Percentiles rank a stretch among this genome's conserved stretches.
Evolutionary conservation across 2,113 vertebrate species (phyloP).

Genomic region (Tragulus kanchil): DNA sequence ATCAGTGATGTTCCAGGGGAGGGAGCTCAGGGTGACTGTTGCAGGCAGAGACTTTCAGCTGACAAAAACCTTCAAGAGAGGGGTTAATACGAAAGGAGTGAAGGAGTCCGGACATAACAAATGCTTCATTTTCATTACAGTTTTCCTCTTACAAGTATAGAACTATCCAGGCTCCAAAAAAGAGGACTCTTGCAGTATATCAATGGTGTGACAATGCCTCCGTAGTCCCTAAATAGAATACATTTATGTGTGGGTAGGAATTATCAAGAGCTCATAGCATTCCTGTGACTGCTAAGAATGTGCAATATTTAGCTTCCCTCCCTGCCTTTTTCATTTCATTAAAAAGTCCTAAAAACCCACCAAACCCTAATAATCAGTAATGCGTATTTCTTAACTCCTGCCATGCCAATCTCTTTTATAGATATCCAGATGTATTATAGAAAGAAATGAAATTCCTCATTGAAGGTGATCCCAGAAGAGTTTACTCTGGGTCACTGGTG

Average conservation of each 20-base stretch:
- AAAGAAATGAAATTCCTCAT: background rate
- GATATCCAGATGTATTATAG: background rate
- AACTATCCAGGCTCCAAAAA: background rate
- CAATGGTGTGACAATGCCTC: background rate
- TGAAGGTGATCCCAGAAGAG: background rate
- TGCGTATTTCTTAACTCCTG: background rate
- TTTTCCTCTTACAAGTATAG: background rate
- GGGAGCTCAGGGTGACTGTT: background rate
- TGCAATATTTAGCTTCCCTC: slow-evolving; percentile 37
- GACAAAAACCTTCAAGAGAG: background rate
- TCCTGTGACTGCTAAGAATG: slow-evolving; percentile 10
- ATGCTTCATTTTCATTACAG: background rate
- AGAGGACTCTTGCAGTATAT: background rate
- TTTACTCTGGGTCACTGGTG: background rate
- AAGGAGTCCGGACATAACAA: background rate
- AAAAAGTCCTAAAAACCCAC: background rate
- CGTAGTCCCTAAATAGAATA: background rate
- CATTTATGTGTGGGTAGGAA: slow-evolving; percentile 20
- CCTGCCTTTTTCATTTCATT: slow-evolving; percentile 31
- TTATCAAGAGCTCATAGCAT: background rate
- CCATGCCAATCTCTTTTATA: background rate
- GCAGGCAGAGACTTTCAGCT: background rate
- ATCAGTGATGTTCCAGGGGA: background rate
- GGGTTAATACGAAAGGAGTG: background rate
- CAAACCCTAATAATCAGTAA: background rate